Conservation (phyloP, 2,797 vertebrate species). For the Bradypus variegatus region DNA sequence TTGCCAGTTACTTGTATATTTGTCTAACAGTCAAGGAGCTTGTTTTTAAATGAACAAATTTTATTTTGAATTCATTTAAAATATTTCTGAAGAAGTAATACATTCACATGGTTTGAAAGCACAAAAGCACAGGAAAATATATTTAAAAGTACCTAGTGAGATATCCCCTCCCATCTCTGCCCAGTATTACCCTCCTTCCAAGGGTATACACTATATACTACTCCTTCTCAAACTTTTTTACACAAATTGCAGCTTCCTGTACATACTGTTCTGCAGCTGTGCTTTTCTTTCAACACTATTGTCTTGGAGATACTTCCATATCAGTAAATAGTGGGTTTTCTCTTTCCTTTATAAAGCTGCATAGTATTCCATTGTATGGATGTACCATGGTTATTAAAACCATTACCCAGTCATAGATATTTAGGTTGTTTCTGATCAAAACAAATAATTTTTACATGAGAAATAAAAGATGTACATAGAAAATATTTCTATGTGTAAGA, state of each 20-base stretch:
- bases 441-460: slow-evolving; percentile 3
- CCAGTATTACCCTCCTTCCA: neutral
- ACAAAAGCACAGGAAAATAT: neutral
- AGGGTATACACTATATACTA: neutral
- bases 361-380: neutral
- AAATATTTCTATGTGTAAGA: slow-evolving; percentile 4
- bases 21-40: neutral
- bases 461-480: neutral
- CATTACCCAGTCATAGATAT: neutral
- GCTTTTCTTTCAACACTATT: neutral
- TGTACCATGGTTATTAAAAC: neutral
- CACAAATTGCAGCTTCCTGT: neutral
- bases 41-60: neutral
- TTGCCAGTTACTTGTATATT: neutral
- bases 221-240: neutral
- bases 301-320: neutral
- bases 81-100: neutral
- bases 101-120: neutral
- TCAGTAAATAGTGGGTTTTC: neutral
- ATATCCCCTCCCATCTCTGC: neutral
- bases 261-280: neutral
- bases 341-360: neutral
- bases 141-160: neutral
- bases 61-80: neutral
- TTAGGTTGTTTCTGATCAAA: slow-evolving; percentile 3